phyloP scores from a whole-genome alignment of 2,888 invertebrate genomes.

The Coelogynopora nodosa region DNA sequence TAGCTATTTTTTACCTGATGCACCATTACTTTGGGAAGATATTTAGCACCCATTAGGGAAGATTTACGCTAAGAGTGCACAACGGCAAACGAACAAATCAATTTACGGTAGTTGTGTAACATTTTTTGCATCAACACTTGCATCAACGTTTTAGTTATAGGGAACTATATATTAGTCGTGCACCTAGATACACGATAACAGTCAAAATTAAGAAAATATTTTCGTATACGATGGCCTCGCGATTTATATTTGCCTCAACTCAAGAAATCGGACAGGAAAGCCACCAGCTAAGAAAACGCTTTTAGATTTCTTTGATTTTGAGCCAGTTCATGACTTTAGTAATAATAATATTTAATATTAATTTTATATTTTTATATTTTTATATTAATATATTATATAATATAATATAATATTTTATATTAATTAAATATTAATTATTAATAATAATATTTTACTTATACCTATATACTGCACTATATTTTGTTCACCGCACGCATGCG shows the following conservation, averaged over 20 bases:
- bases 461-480: conserved; percentile 9
- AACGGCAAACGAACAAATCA: conserved; percentile 19
- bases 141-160: conserved; percentile 1
- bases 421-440: neutral
- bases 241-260: conserved; percentile 18
- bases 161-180: neutral
- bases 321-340: conserved; percentile 5
- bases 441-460: conserved; percentile 15
- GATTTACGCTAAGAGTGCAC: no score
- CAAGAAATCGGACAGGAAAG: neutral
- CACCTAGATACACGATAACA: conserved; percentile 21
- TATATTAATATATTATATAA: no score
- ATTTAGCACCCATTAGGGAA: no score
- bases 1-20: no score
- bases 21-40: no score
- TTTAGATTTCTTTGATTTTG: conserved; percentile 16
- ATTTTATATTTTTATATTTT: no score
- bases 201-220: conserved; percentile 1
- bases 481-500: neutral
- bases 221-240: neutral
- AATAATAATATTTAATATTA: no score
- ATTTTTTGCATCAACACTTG: neutral
- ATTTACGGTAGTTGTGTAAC: conserved; percentile 12
- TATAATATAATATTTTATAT: no score
- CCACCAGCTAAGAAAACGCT: conserved; percentile 30